Percentiles rank a stretch among this genome's conserved stretches.
Evolutionary conservation across 2,888 invertebrate genomes (phyloP).

Genomic region (Cataglyphis livida): DNA sequence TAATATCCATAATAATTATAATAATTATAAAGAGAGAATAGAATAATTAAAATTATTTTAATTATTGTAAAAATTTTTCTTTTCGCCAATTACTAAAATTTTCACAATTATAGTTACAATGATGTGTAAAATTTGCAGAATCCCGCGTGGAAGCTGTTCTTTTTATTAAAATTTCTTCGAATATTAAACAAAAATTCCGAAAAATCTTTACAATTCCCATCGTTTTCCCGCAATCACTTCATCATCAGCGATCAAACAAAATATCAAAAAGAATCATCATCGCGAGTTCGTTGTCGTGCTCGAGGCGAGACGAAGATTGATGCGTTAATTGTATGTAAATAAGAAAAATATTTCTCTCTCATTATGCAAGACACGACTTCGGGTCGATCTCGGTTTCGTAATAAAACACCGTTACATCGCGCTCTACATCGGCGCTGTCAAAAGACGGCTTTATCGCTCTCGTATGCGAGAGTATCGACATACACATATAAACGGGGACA

Average conservation of each 20-base stretch:
- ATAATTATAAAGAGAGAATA: not conserved
- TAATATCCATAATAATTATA: slow-evolving; percentile 3
- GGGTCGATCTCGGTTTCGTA: slow-evolving; percentile 18
- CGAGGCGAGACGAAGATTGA: slow-evolving; percentile 15
- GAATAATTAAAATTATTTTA: slow-evolving; percentile 11
- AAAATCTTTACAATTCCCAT: not conserved
- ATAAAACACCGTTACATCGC: slow-evolving; percentile 1
- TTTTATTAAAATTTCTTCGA: not conserved
- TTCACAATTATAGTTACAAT: not conserved
- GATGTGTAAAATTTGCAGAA: not conserved
- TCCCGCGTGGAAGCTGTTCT: not conserved
- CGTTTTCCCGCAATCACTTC: not conserved
- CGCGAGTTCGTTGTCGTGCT: slow-evolving; percentile 12
- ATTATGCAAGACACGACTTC: slow-evolving; percentile 24
- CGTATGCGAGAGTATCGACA: slow-evolving; percentile 12
- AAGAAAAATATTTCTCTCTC: slow-evolving; percentile 35
- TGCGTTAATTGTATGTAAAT: slow-evolving; percentile 49
- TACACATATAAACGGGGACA: not conserved
- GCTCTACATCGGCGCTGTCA: slow-evolving; percentile 6
- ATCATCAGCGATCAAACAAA: slow-evolving; percentile 10
- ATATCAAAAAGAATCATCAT: slow-evolving; percentile 31
- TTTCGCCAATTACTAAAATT: not conserved
- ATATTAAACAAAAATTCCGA: not conserved
- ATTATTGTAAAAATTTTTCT: slow-evolving; percentile 1
- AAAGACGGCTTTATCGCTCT: slow-evolving; percentile 11